Conservation (phyloP, 2,797 vertebrate genomes). For the Semaprochilodus insignis region DNA sequence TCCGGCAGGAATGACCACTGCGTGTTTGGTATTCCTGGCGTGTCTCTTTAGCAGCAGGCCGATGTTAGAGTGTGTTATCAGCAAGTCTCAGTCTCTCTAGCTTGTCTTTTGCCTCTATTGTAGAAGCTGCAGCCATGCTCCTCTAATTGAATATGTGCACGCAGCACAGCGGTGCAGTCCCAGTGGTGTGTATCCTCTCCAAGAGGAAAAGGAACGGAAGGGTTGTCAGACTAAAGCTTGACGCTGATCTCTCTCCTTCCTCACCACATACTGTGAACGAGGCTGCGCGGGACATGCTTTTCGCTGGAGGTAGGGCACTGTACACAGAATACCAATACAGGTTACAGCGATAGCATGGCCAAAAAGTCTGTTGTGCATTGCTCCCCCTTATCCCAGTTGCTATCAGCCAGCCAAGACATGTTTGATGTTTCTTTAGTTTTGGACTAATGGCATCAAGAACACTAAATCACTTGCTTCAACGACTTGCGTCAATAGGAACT, state of each 20-base stretch:
- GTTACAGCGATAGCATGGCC: background rate
- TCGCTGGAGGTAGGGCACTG: conserved; percentile 9
- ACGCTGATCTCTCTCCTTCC: conserved; percentile 25
- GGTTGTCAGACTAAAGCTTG: conserved; percentile 36
- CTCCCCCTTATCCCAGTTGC: background rate
- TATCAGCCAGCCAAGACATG: background rate
- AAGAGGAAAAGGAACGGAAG: conserved; percentile 35
- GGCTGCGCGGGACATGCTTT: conserved; percentile 8
- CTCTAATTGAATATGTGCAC: conserved; percentile 70
- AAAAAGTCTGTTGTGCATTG: background rate
- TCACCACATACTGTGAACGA: conserved; percentile 24
- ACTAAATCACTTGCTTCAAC: no score
- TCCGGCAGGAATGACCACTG: background rate
- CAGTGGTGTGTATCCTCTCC: conserved; percentile 46
- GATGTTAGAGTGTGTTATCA: conserved; percentile 8
- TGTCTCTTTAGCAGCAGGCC: conserved; percentile 23
- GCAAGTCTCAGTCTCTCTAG: conserved; percentile 28
- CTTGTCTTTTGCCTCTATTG: conserved; percentile 34
- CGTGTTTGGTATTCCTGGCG: conserved; percentile 4
- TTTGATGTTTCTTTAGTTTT: background rate
- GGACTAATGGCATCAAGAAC: background rate
- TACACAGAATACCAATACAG: conserved; percentile 23
- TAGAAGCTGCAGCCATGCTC: conserved; percentile 32
- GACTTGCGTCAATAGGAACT: no score
- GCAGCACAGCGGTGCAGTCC: conserved; percentile 60